Evolutionary conservation across 2,113 vertebrate genomes (phyloP).

Genomic region (Orientallactaga bullata): DNA sequence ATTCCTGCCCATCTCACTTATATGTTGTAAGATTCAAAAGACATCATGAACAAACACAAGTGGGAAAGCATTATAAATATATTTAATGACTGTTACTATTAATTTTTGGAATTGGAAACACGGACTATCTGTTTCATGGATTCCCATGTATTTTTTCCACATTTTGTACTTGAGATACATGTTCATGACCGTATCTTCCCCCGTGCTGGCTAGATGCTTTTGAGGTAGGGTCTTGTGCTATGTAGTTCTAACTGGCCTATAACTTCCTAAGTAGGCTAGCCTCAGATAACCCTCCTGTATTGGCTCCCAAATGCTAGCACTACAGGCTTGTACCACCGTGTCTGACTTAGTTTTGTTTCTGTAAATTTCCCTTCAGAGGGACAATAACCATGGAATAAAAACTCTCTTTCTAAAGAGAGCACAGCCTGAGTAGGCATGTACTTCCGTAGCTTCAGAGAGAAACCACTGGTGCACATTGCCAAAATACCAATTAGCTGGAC

Average conservation of each 20-base stretch:
- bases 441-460: not conserved
- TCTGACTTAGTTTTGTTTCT: not conserved
- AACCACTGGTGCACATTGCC: slow-evolving; percentile 44
- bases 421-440: not conserved
- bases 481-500: slow-evolving; percentile 3
- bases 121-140: not conserved
- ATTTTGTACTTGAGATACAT: slow-evolving; percentile 6
- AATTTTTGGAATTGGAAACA: slow-evolving; percentile 53
- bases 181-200: not conserved
- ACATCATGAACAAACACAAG: not conserved
- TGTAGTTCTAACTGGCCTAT: not conserved
- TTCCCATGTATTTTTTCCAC: not conserved
- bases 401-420: not conserved
- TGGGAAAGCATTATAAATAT: slow-evolving; percentile 5
- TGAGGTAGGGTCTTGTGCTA: not conserved
- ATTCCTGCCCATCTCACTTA: slow-evolving; percentile 25
- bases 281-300: not conserved
- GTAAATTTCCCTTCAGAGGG: slow-evolving; percentile 44
- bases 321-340: not conserved
- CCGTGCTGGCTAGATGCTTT: not conserved
- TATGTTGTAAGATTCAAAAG: slow-evolving; percentile 14
- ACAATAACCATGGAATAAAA: slow-evolving; percentile 62
- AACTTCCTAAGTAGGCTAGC: not conserved
- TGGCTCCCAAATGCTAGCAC: not conserved
- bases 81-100: not conserved